Evolutionary conservation across 1,140 invertebrate species (phyloP), one percentile per base, ranked within the genome.

Genomic region (Habropoda laboriosa): DNA sequence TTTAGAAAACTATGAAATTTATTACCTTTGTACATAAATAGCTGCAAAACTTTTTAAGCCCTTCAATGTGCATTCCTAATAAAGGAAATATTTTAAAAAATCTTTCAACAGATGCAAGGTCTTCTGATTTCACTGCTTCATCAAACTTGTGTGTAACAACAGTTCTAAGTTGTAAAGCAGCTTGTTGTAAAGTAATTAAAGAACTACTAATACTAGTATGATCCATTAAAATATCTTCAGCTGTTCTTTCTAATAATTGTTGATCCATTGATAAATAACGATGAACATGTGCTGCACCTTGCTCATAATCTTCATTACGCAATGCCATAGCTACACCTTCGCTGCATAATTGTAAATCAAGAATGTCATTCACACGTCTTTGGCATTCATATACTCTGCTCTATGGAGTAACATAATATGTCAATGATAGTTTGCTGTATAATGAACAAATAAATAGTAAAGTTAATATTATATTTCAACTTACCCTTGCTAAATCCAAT

Each of bases 71-170:
- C 93, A 98, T 96, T 55, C 97, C 98, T 6, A 99, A 94, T 32
- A 99, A 94, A 3, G 99, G 99, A 93, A 99, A 99, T 88, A 99
- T 96, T 93, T 99, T 99, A 90, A 99, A 99, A 92, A 99, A 98
- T 81, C 98, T 92, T 90, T 99, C 98, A 24, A 99, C 97, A 4
- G 97, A 97, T 5, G 97, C 97, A 30, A 97, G 94, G 93, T 99
- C 98, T 89, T 98, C 96, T 60, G 95, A 95, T 73, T 96, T 95
- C 0, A 99, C 96, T 38, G 99, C 98, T 87, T 99, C 97, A 89
- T 99, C 97, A 91, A 99, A 98, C 87, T 97, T 96, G 53, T 94
- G 94, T 32, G 95, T 95, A 1, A 99, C 95, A 64, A 98, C 94
- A 21, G 93, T 91, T 73, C 94, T 83, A 5, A 98, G 91, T 82